Percentiles rank a stretch among this genome's conserved stretches.
Evolutionary conservation across 2,797 vertebrate genomes (phyloP).

Genomic region (Esox masquinongy): DNA sequence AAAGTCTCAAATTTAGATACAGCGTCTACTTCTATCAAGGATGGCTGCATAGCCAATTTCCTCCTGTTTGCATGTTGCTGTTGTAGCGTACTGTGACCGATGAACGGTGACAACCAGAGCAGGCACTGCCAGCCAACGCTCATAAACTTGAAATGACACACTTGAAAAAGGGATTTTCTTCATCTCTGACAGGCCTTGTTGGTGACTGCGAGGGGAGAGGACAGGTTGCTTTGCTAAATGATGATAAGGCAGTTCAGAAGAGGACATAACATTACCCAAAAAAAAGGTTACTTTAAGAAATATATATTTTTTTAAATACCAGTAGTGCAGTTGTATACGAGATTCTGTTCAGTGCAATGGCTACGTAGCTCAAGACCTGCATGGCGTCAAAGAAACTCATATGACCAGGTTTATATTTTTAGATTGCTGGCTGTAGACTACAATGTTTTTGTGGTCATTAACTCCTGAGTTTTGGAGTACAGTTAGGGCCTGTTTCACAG

Average conservation of each 20-base stretch:
- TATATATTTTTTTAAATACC: background rate
- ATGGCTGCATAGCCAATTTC: slow-evolving; percentile 29
- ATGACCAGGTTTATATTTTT: background rate
- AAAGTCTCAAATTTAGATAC: background rate
- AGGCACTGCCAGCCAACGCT: background rate
- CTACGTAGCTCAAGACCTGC: background rate
- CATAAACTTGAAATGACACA: slow-evolving; percentile 37
- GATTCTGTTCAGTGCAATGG: background rate
- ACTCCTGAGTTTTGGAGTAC: background rate
- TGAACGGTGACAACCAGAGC: slow-evolving; percentile 26
- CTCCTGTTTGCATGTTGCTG: slow-evolving; percentile 3
- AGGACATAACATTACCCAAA: background rate
- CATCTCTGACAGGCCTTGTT: slow-evolving; percentile 25
- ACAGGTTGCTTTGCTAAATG: slow-evolving; percentile 2
- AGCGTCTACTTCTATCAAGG: slow-evolving; percentile 22
- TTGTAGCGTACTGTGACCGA: slow-evolving; percentile 9
- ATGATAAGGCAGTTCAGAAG: slow-evolving; percentile 15
- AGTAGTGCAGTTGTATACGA: background rate
- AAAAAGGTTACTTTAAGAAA: background rate
- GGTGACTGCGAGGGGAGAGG: slow-evolving; percentile 6
- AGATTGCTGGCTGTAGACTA: background rate
- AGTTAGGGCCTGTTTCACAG: background rate
- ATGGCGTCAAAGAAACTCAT: background rate
- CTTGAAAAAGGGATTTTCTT: slow-evolving; percentile 25
- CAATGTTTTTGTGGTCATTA: background rate